A percentile compares a stretch with the other conserved stretches of the same genome.
phyloP scores from a whole-genome alignment of 2,888 invertebrate species.

The Dione vanillae region DNA sequence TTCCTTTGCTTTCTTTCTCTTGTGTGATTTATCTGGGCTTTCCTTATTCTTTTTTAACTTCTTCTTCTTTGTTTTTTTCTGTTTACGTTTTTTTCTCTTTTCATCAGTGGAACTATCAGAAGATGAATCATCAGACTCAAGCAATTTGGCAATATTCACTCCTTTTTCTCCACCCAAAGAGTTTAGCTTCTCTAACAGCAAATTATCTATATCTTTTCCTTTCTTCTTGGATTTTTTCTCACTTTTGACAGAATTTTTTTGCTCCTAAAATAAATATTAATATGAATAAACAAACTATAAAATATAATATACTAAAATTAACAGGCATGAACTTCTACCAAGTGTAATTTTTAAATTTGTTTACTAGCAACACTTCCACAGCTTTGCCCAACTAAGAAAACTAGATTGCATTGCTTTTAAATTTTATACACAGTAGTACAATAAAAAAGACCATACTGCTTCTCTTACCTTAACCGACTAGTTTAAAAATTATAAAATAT shows the following conservation, averaged over 20 bases:
- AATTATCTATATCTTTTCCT: conserved; percentile 85
- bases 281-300: conserved; percentile 20
- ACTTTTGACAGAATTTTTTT: conserved; percentile 75
- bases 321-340: not conserved
- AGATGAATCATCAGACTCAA: conserved; percentile 66
- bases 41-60: conserved; percentile 53
- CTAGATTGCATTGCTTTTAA: too few species aligned
- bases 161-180: conserved; percentile 82
- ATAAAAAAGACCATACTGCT: too few species aligned
- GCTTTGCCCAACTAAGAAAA: too few species aligned
- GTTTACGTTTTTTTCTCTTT: conserved; percentile 64
- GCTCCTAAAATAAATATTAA: conserved; percentile 58
- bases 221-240: conserved; percentile 77
- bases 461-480: too few species aligned
- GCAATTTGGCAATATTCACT: conserved; percentile 67
- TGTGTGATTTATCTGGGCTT: conserved; percentile 45
- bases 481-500: too few species aligned
- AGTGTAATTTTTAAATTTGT: not conserved
- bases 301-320: not conserved
- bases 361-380: too few species aligned
- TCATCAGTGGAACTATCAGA: conserved; percentile 58
- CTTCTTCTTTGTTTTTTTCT: conserved; percentile 56
- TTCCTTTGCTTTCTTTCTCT: conserved; percentile 54
- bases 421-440: too few species aligned
- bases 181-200: conserved; percentile 88